Evolutionary conservation across 2,113 vertebrate species (phyloP).

Genomic region (Baryphthengus martii): DNA sequence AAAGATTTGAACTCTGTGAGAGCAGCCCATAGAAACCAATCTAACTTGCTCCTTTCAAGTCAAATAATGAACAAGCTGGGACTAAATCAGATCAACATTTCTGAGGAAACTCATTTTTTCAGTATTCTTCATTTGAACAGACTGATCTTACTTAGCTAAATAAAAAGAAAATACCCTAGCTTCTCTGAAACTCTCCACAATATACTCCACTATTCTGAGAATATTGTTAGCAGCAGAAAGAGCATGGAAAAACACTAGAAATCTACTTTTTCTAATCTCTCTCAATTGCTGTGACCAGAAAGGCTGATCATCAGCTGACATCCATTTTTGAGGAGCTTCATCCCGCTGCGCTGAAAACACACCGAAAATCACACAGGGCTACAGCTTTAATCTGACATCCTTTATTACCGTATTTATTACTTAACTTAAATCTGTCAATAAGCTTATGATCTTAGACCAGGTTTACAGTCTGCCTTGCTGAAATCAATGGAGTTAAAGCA

Average conservation of each 20-base stretch:
- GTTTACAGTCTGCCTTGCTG: not conserved
- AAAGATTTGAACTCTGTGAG: not conserved
- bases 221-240: not conserved
- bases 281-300: not conserved
- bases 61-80: not conserved
- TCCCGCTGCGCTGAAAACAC: not conserved
- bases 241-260: not conserved
- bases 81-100: not conserved
- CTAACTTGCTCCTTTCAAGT: not conserved
- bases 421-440: not conserved
- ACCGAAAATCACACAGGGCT: not conserved
- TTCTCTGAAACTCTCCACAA: not conserved
- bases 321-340: not conserved
- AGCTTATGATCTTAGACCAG: not conserved
- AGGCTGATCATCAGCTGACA: not conserved
- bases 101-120: not conserved
- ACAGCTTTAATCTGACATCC: not conserved
- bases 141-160: not conserved
- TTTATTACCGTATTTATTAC: not conserved
- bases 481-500: not conserved
- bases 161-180: not conserved
- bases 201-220: not conserved
- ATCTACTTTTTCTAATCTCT: not conserved
- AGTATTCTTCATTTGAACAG: not conserved
- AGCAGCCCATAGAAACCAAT: not conserved